Evolutionary conservation across 2,113 vertebrate genomes (phyloP), one percentile per base, ranked within the genome.

Genomic region (Rutilus rutilus): DNA sequence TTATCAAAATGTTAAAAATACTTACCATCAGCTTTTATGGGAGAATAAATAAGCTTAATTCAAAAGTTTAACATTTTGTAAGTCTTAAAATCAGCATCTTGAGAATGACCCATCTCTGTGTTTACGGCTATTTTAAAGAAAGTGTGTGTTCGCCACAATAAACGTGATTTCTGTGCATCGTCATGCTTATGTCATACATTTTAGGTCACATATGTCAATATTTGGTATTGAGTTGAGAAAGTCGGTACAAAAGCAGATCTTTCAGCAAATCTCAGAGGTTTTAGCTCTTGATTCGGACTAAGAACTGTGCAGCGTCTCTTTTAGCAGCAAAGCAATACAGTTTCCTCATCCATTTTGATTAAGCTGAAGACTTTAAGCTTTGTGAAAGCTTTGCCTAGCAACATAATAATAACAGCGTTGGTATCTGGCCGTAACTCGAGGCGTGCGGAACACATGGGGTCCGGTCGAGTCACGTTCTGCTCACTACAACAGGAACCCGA

Each of bases 391-490:
- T 67, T 73, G 39, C 83, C 47, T 82, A 85, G 87, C 83, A 85
- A 85, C 83, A 82, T 75, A 65, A 87, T 52, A 84, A 87, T 45
- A 86, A 54, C 86, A 73, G 80, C 45, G 27, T 52, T 85, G 30
- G 57, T 57, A 39, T 69, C 42, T 77, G 76, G 42, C 54, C 25
- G 36, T 82, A 65, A 85, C 78, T 76, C 33, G 78, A 67, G 27
- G 52, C 73, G 69, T 82, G 65, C 47, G 27, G 80, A 67, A 67
- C 79, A 83, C 84, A 77, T 87, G 78, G 71, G 52, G 85, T 90
- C 74, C 85, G 83, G 85, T 78, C 89, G 88, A 92, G 82, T 90
- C 91, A 88, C 86, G 78, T 91, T 86, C 84, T 59, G 76, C 65
- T 75, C 86, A 62, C 78, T 77, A 74, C 45, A 80, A 86, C 78